A percentile compares a stretch with the other conserved stretches of the same genome.
Evolutionary conservation across 2,113 vertebrate genomes (phyloP).

Genomic region (Spea bombifrons): DNA sequence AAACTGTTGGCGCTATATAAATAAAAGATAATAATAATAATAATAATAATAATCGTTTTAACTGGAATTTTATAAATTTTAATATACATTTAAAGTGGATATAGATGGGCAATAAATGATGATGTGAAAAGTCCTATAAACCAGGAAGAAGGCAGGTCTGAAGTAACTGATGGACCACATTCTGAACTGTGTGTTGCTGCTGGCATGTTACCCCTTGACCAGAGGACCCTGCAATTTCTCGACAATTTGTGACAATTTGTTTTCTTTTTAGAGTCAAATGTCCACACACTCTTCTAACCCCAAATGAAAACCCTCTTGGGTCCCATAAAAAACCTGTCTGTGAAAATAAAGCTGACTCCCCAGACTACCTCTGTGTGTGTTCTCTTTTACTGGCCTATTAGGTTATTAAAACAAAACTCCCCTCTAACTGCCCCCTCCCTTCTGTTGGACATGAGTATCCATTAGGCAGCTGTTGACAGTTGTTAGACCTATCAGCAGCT

Average conservation of each 20-base stretch:
- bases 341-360: constrained; percentile 67
- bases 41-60: too few species aligned
- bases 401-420: constrained; percentile 59
- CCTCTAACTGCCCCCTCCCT: constrained; percentile 49
- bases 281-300: constrained; percentile 47
- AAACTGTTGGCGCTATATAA: too few species aligned
- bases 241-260: constrained; percentile 50
- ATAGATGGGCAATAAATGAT: too few species aligned
- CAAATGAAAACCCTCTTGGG: constrained; percentile 47
- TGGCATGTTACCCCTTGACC: constrained; percentile 44
- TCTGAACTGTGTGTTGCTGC: constrained; percentile 29
- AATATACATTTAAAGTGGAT: too few species aligned
- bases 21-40: too few species aligned
- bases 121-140: neutral
- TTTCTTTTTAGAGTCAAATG: constrained; percentile 49
- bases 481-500: constrained; percentile 64
- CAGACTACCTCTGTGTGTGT: constrained; percentile 64
- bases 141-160: neutral
- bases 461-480: constrained; percentile 68
- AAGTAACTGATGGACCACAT: constrained; percentile 18
- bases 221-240: constrained; percentile 46
- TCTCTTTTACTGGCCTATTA: constrained; percentile 57
- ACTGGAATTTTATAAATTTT: too few species aligned
- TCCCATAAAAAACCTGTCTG: constrained; percentile 57
- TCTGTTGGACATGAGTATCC: constrained; percentile 55